A percentile compares a stretch with the other conserved stretches of the same genome.
phyloP scores from a whole-genome alignment of 2,888 invertebrate genomes.

The Ditylenchus weischeri region DNA sequence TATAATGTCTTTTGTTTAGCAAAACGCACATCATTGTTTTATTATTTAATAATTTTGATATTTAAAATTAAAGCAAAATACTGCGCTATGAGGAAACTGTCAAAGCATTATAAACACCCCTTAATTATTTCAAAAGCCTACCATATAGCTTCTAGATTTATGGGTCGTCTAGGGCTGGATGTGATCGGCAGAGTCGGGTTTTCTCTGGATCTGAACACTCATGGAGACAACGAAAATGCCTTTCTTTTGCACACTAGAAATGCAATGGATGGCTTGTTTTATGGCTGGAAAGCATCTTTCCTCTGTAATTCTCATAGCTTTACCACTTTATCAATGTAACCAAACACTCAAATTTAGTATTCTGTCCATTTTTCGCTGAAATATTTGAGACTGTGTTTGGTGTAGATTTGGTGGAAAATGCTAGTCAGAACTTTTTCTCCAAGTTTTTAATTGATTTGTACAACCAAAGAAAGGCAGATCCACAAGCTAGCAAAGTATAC shows the following conservation, averaged over 20 bases:
- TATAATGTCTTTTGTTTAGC: too few relatives aligned
- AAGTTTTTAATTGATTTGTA: slow-evolving; percentile 13
- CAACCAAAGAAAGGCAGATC: slow-evolving; percentile 22
- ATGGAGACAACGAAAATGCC: neutral
- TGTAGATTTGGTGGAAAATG: slow-evolving; percentile 3
- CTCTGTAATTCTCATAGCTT: neutral
- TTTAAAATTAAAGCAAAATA: too few relatives aligned
- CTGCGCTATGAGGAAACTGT: too few relatives aligned
- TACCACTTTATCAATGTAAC: slow-evolving; percentile 5
- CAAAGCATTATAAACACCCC: too few relatives aligned
- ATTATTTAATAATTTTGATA: too few relatives aligned
- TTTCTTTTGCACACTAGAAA: slow-evolving; percentile 6
- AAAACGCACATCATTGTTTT: too few relatives aligned
- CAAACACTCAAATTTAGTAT: slow-evolving; percentile 6
- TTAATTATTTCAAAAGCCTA: neutral
- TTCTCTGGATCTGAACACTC: slow-evolving; percentile 18
- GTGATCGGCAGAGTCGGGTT: slow-evolving; percentile 23
- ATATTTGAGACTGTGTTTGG: slow-evolving; percentile 2
- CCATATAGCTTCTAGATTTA: slow-evolving; percentile 16
- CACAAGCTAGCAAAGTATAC: slow-evolving; percentile 17
- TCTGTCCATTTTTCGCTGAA: neutral
- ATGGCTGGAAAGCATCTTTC: neutral
- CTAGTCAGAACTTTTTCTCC: neutral
- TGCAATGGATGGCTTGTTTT: neutral
- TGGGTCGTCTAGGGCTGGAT: slow-evolving; percentile 18